Percentiles rank a stretch among this genome's conserved stretches.
Conservation (phyloP, 1,140 invertebrate species). For the Rhysida immarginata region DNA sequence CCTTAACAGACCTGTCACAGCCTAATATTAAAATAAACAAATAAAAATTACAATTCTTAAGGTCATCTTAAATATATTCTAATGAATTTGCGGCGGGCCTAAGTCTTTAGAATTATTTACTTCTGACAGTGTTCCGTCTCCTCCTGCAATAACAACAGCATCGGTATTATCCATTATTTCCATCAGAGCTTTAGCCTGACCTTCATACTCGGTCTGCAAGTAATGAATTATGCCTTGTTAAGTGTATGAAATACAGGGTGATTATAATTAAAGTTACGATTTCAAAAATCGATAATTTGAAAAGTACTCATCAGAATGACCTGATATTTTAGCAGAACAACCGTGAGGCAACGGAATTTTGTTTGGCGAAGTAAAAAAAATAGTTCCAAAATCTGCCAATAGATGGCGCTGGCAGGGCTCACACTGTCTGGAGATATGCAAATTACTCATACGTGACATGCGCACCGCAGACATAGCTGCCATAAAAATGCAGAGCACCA, state of each 20-base stretch:
- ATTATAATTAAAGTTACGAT: too few relatives aligned
- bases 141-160: constrained; percentile 77
- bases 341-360: too few relatives aligned
- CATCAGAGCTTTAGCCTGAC: constrained; percentile 60
- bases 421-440: too few relatives aligned
- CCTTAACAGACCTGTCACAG: constrained; percentile 49
- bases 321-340: too few relatives aligned
- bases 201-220: constrained; percentile 64
- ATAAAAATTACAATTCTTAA: not conserved
- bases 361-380: too few relatives aligned
- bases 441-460: not conserved
- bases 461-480: too few relatives aligned
- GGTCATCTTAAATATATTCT: not conserved
- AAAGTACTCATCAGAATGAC: too few relatives aligned
- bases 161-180: constrained; percentile 54
- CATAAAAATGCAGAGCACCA: too few relatives aligned
- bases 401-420: too few relatives aligned
- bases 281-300: too few relatives aligned
- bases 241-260: not conserved
- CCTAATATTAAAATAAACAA: constrained; percentile 23
- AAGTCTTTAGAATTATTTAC: constrained; percentile 38
- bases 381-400: too few relatives aligned
- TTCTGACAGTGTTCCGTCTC: constrained; percentile 83
- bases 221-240: constrained; percentile 4
- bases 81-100: not conserved